phyloP scores from a whole-genome alignment of 1,140 invertebrate species.

The Cylas formicarius region DNA sequence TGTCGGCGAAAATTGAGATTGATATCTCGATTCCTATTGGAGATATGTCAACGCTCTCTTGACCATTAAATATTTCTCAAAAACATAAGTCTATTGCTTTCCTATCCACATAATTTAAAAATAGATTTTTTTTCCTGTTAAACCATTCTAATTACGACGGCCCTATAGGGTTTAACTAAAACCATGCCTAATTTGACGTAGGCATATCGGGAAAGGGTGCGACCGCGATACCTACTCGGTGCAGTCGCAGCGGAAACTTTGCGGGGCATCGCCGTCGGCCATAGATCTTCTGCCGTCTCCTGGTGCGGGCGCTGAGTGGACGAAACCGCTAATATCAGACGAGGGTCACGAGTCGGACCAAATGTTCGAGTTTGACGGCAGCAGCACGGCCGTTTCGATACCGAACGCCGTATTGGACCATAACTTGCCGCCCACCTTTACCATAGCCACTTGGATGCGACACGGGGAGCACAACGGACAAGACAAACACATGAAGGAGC shows the following conservation, averaged over 20 bases:
- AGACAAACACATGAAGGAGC: constrained; percentile 88
- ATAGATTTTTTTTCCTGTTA: too few relatives aligned
- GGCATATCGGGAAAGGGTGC: constrained; percentile 83
- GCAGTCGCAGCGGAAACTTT: constrained; percentile 80
- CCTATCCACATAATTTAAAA: too few relatives aligned
- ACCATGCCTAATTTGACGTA: constrained; percentile 13
- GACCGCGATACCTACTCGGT: constrained; percentile 88
- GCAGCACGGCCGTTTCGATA: constrained; percentile 76
- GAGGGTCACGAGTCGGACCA: constrained; percentile 81
- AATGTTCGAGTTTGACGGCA: constrained; percentile 91
- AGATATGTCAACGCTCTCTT: too few relatives aligned
- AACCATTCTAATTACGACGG: too few relatives aligned
- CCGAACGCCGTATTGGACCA: constrained; percentile 69
- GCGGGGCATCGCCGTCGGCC: constrained; percentile 58
- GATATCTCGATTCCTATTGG: too few relatives aligned
- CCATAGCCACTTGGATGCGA: constrained; percentile 88
- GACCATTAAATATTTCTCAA: too few relatives aligned
- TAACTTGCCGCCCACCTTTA: constrained; percentile 71
- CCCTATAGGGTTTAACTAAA: not conserved
- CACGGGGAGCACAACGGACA: constrained; percentile 61
- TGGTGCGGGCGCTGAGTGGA: constrained; percentile 75
- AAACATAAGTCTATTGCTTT: too few relatives aligned
- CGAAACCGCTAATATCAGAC: constrained; percentile 77
- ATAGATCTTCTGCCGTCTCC: constrained; percentile 84
- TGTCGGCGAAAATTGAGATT: too few relatives aligned